phyloP scores from a whole-genome alignment of 2,113 vertebrate genomes.

The Motacilla alba region DNA sequence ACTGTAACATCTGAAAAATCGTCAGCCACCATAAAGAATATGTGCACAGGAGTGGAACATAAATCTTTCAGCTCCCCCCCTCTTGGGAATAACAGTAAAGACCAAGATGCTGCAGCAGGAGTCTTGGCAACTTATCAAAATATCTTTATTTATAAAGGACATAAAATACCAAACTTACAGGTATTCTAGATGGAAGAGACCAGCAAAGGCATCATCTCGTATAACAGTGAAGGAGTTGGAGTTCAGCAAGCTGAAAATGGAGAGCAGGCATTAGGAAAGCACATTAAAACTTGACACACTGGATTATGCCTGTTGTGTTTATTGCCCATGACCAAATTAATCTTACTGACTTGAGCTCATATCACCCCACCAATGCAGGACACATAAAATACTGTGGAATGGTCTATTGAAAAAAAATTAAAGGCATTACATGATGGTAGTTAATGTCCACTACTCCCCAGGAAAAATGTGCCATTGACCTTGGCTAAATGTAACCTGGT shows the following conservation, averaged over 20 bases:
- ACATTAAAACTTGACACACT: not conserved
- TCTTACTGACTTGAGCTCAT: not conserved
- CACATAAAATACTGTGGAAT: not conserved
- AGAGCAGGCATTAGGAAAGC: constrained; percentile 45
- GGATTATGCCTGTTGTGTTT: not conserved
- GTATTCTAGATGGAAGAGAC: constrained; percentile 95
- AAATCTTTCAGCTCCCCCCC: not conserved
- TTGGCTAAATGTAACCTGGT: not conserved
- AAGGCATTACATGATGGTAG: not conserved
- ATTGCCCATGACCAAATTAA: constrained; percentile 29
- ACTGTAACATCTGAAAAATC: not conserved
- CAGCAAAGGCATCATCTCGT: constrained; percentile 94
- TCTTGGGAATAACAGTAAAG: not conserved
- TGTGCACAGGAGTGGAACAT: not conserved
- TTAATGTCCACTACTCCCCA: not conserved
- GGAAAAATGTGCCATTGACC: not conserved
- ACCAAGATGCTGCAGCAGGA: not conserved
- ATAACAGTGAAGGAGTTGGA: constrained; percentile 93
- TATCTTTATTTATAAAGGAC: not conserved
- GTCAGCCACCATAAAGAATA: not conserved
- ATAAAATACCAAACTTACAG: constrained; percentile 83
- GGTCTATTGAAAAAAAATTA: not conserved
- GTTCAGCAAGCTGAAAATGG: constrained; percentile 88
- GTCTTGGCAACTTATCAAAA: not conserved
- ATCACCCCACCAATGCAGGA: not conserved